A percentile compares a stretch with the other conserved stretches of the same genome.
These are phyloP conservation scores for Nibea coibor DNA, from an alignment of 2,113 vertebrate genomes.

Conservation along the genomic window DNA sequence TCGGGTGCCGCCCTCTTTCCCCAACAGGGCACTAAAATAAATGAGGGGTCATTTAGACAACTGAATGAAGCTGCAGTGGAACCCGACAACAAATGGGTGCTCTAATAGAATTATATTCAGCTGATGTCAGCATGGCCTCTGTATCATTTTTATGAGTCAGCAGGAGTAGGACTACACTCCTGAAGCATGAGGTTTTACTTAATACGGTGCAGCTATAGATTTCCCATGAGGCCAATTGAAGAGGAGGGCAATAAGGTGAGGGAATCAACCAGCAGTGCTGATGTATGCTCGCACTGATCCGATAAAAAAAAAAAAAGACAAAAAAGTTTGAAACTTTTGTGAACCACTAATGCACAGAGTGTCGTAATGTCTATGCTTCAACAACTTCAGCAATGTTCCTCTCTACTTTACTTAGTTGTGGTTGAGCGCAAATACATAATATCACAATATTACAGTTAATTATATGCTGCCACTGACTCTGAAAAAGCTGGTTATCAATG, in stretches of 20 bases:
- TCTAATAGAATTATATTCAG: conserved; percentile 76
- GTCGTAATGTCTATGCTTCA: neutral
- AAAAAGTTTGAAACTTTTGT: neutral
- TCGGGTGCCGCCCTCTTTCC: conserved; percentile 52
- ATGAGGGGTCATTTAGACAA: conserved; percentile 75
- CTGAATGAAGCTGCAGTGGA: conserved; percentile 73
- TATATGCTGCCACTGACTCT: neutral
- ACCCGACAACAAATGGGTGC: conserved; percentile 73
- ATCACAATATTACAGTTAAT: neutral
- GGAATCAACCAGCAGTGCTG: conserved; percentile 50
- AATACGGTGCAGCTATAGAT: conserved; percentile 66
- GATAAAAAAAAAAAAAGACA: neutral
- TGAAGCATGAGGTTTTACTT: conserved; percentile 68
- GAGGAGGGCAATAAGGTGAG: conserved; percentile 50
- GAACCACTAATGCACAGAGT: neutral
- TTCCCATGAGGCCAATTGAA: conserved; percentile 73
- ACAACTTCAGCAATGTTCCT: neutral
- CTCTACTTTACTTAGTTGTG: neutral
- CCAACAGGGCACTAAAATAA: conserved; percentile 75
- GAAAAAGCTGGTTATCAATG: neutral
- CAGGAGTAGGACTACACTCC: conserved; percentile 60
- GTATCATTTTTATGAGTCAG: conserved; percentile 81
- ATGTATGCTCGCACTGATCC: conserved; percentile 45
- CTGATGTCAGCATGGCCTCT: conserved; percentile 78
- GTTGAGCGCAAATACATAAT: too few species aligned